A percentile compares a stretch with the other conserved stretches of the same genome.
Conservation (phyloP, 2,888 invertebrate species). For the Apocheima hispidaria region DNA sequence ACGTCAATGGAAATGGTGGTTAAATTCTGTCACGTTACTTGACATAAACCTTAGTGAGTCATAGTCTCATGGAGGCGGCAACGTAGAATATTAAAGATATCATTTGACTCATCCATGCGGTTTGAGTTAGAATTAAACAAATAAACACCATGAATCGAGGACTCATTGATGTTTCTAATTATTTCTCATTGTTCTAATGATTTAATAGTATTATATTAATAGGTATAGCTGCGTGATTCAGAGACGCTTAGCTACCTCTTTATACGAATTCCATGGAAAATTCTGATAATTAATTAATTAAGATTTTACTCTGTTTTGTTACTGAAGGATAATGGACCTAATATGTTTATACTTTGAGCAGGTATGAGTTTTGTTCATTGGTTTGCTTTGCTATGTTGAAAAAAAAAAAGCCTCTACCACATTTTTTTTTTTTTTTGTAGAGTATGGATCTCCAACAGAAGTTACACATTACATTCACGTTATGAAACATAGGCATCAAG, state of each 20-base stretch:
- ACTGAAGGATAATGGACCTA: no score
- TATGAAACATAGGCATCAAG: no score
- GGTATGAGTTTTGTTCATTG: no score
- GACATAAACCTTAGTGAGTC: constrained; percentile 45
- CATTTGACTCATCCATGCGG: constrained; percentile 36
- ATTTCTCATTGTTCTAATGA: constrained; percentile 8
- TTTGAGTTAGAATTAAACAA: constrained; percentile 29
- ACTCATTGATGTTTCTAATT: constrained; percentile 39
- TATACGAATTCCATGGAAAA: no score
- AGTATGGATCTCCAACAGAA: no score
- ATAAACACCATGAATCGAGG: constrained; percentile 29
- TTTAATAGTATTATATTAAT: neutral
- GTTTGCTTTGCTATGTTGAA: no score
- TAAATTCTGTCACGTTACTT: constrained; percentile 55
- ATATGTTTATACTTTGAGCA: no score
- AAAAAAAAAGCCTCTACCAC: no score
- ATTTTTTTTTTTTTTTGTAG: no score
- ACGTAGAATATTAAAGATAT: constrained; percentile 54
- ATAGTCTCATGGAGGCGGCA: constrained; percentile 35
- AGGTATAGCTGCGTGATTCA: constrained; percentile 2
- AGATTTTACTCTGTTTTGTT: neutral
- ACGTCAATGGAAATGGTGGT: constrained; percentile 12
- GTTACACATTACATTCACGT: no score
- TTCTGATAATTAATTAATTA: neutral
- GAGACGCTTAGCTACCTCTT: neutral